phyloP scores from a whole-genome alignment of 2,888 invertebrate genomes.

The Subacronicta megacephala region DNA sequence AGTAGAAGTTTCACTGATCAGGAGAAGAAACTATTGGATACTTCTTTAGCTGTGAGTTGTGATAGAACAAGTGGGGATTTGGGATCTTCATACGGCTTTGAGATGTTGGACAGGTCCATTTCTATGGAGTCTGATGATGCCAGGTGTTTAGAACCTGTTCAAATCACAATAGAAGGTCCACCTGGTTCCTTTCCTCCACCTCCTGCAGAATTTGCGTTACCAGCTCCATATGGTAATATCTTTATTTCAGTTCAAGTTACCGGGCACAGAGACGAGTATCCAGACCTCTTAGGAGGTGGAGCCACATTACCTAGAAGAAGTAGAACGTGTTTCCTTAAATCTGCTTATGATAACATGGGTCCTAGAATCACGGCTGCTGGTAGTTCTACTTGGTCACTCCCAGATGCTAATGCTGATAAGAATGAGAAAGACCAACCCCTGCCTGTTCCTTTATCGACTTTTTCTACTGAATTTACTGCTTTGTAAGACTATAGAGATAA shows the following conservation, averaged over 20 bases:
- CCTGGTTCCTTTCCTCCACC: conserved; percentile 83
- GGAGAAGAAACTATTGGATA: conserved; percentile 95
- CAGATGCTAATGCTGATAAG: conserved; percentile 85
- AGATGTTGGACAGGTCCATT: conserved; percentile 87
- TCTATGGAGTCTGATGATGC: conserved; percentile 86
- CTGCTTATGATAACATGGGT: conserved; percentile 97
- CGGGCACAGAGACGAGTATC: conserved; percentile 92
- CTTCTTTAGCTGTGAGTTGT: conserved; percentile 91
- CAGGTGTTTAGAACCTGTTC: conserved; percentile 89
- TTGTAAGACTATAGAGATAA: conserved; percentile 66
- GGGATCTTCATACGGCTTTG: conserved; percentile 86
- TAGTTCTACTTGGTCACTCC: conserved; percentile 95
- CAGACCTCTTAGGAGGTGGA: conserved; percentile 92
- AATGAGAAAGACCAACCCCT: conserved; percentile 68
- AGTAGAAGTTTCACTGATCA: conserved; percentile 95
- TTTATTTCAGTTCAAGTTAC: conserved; percentile 96
- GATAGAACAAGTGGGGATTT: conserved; percentile 91
- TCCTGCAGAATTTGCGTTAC: conserved; percentile 85
- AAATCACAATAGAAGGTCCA: conserved; percentile 90
- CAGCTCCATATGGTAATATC: conserved; percentile 92
- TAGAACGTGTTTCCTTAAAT: conserved; percentile 87
- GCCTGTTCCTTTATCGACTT: conserved; percentile 76
- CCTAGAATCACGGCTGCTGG: conserved; percentile 96
- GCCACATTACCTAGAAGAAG: conserved; percentile 86
- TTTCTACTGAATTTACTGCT: conserved; percentile 87